Percentiles rank a stretch among this genome's conserved stretches.
These are phyloP conservation scores for Agelastica alni DNA, from an alignment of 2,888 invertebrate species.

Conservation along the genomic window DNA sequence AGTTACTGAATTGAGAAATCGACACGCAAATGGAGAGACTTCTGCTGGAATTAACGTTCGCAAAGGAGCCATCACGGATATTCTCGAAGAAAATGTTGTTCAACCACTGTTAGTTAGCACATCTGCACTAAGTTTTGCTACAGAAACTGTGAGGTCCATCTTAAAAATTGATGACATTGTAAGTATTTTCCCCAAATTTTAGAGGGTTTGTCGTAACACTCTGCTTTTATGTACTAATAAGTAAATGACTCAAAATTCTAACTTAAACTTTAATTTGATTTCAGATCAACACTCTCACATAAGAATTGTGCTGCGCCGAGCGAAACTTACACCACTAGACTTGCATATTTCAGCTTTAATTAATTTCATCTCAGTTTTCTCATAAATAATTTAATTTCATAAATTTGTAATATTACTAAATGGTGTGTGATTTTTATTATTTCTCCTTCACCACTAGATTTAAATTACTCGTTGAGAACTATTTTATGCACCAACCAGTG, in stretches of 20 bases:
- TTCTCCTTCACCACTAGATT: too few species aligned
- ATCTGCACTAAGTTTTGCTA: slow-evolving; percentile 90
- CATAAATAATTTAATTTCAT: slow-evolving; percentile 7
- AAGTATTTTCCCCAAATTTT: slow-evolving; percentile 54
- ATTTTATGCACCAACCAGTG: too few species aligned
- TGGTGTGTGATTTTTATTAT: too few species aligned
- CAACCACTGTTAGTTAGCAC: slow-evolving; percentile 95
- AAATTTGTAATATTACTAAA: too few species aligned
- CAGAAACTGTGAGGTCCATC: slow-evolving; percentile 96
- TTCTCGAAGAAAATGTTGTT: slow-evolving; percentile 94
- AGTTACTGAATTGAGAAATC: slow-evolving; percentile 93
- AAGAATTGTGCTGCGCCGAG: slow-evolving; percentile 37
- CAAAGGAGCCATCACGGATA: slow-evolving; percentile 95
- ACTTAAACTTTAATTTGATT: slow-evolving; percentile 43
- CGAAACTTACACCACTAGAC: slow-evolving; percentile 3
- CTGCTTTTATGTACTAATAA: too few species aligned
- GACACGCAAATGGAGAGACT: slow-evolving; percentile 85
- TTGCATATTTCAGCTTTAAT: slow-evolving; percentile 13
- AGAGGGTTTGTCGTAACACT: neutral
- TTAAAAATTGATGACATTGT: slow-evolving; percentile 99
- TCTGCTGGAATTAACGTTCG: slow-evolving; percentile 96
- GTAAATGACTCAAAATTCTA: neutral
- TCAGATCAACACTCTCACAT: slow-evolving; percentile 62
- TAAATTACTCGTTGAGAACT: too few species aligned
- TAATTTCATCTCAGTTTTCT: slow-evolving; percentile 6